phyloP scores from a whole-genome alignment of 2,888 invertebrate species.

The Phyto melanocephala region DNA sequence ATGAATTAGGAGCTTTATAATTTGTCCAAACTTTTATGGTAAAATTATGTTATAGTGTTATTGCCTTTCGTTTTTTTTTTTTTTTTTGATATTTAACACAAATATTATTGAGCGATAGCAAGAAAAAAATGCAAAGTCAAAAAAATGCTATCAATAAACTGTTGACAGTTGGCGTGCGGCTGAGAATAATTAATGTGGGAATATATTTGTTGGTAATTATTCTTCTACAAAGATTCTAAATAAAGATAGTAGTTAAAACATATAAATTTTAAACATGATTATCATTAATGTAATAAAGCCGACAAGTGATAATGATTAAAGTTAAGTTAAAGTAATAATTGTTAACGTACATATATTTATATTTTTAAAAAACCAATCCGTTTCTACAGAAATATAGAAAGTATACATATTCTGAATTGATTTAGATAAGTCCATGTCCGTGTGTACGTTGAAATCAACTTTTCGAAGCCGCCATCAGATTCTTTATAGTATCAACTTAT shows the following conservation, averaged over 20 bases:
- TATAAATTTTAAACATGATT: background rate
- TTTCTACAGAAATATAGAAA: too few species aligned
- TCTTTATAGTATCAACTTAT: too few species aligned
- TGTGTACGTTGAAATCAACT: too few species aligned
- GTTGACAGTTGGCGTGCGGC: slow-evolving; percentile 29
- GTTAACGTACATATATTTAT: too few species aligned
- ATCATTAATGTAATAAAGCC: background rate
- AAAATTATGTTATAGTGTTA: background rate
- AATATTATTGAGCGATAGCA: background rate
- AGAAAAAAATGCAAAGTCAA: background rate
- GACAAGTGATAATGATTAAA: background rate
- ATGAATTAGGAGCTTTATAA: slow-evolving; percentile 5
- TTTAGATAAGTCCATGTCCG: too few species aligned
- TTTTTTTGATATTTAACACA: background rate
- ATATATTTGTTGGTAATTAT: background rate
- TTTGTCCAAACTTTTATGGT: slow-evolving; percentile 16
- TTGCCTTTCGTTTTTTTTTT: background rate
- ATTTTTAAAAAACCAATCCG: too few species aligned
- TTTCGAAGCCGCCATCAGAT: too few species aligned
- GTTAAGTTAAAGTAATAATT: background rate
- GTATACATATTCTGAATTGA: too few species aligned
- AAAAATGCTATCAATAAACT: background rate
- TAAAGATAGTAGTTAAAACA: background rate
- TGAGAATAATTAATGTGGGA: slow-evolving; percentile 31
- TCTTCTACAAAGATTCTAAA: background rate